Percentiles rank a stretch among this genome's conserved stretches.
Conservation (phyloP, 2,797 vertebrate species). For the Paedocypris micromegethes region DNA sequence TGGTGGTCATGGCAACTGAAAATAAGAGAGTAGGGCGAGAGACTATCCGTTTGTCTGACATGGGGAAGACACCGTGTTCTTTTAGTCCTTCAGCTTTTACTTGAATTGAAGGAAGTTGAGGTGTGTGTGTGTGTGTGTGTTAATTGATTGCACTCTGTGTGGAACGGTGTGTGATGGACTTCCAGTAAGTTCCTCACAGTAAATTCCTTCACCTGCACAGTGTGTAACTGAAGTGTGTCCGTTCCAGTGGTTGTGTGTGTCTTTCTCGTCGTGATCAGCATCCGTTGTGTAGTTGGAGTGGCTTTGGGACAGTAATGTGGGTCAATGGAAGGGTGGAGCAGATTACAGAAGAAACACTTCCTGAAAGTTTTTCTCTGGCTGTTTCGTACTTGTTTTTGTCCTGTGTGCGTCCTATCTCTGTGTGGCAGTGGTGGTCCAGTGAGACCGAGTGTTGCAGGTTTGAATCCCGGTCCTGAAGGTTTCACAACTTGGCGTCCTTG, state of each 20-base stretch:
- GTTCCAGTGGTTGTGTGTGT: conserved; percentile 12
- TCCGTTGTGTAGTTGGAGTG: conserved; percentile 21
- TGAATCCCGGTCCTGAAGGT: too few relatives aligned
- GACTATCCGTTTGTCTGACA: too few relatives aligned
- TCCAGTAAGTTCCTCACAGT: neutral
- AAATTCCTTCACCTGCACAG: neutral
- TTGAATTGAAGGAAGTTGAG: too few relatives aligned
- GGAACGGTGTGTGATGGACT: neutral
- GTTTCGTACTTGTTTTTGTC: neutral
- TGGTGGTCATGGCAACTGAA: neutral
- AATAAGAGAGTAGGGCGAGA: too few relatives aligned
- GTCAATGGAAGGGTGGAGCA: conserved; percentile 53
- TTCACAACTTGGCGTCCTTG: too few relatives aligned
- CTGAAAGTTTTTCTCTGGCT: neutral
- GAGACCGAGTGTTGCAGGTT: too few relatives aligned
- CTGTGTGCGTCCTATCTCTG: too few relatives aligned
- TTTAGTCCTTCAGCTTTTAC: too few relatives aligned
- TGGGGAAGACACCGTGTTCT: too few relatives aligned
- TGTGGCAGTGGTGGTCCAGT: too few relatives aligned
- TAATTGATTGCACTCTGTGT: conserved; percentile 2
- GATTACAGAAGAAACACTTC: neutral
- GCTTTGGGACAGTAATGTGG: conserved; percentile 50
- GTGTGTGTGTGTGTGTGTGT: neutral
- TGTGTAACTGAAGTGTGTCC: conserved; percentile 5
- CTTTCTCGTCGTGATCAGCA: conserved; percentile 13